Percentiles rank a stretch among this genome's conserved stretches.
Conservation (phyloP, 2,113 vertebrate genomes). For the Pseudonaja textilis region DNA sequence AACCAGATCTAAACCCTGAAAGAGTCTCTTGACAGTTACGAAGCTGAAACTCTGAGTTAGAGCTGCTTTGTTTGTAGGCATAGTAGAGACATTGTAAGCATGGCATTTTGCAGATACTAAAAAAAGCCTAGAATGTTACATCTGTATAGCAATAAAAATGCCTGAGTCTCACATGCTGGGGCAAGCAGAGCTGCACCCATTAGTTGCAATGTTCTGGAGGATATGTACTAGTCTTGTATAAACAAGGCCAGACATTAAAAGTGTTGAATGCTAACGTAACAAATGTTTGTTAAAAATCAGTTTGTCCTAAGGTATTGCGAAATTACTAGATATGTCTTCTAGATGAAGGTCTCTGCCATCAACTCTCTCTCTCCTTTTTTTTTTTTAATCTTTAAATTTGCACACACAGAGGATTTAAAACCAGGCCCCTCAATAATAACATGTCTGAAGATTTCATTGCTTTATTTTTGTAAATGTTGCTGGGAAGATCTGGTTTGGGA, state of each 20-base stretch:
- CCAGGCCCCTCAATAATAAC: neutral
- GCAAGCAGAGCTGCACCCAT: neutral
- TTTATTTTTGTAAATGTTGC: neutral
- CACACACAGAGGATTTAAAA: neutral
- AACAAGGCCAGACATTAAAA: neutral
- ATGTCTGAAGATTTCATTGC: neutral
- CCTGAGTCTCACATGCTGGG: neutral
- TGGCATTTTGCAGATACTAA: conserved; percentile 4
- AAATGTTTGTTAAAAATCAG: neutral
- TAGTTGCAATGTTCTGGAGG: neutral
- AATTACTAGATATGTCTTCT: neutral
- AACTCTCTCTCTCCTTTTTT: neutral
- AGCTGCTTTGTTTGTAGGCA: neutral
- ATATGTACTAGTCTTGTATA: conserved; percentile 11
- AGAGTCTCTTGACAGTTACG: neutral
- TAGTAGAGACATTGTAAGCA: fast-evolving
- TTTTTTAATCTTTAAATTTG: neutral
- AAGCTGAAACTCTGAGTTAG: neutral
- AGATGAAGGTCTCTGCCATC: neutral
- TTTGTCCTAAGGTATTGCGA: neutral
- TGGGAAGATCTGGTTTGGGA: neutral
- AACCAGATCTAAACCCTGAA: neutral
- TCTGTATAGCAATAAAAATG: neutral
- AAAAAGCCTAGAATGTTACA: neutral
- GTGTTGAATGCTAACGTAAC: neutral